Evolutionary conservation across 1,140 invertebrate genomes (phyloP).

Genomic region (Riptortus pedestris): DNA sequence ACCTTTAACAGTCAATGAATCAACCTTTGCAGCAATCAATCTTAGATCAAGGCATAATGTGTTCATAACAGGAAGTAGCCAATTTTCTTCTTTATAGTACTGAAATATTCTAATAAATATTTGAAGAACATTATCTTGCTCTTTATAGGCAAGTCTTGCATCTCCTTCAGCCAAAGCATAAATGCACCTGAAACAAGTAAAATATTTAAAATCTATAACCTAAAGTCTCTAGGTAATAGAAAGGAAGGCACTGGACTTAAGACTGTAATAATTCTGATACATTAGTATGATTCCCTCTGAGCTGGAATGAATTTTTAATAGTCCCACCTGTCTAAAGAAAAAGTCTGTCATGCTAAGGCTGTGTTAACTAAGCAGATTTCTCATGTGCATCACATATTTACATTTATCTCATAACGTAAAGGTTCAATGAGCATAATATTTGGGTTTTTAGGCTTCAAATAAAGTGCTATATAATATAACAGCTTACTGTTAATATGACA

Average conservation of each 20-base stretch:
- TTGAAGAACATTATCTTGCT: slow-evolving; percentile 67
- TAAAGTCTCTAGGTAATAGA: not conserved
- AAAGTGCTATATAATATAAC: no score
- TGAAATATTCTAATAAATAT: slow-evolving; percentile 74
- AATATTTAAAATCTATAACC: not conserved
- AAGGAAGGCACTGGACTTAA: not conserved
- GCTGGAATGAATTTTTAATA: not conserved
- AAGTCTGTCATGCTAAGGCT: no score
- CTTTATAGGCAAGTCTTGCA: slow-evolving; percentile 62
- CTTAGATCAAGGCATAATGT: slow-evolving; percentile 78
- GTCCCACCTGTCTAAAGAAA: not conserved
- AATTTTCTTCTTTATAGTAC: slow-evolving; percentile 88
- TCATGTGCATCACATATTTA: no score
- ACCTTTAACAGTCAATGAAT: slow-evolving; percentile 43
- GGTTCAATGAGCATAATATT: no score
- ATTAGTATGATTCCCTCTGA: not conserved
- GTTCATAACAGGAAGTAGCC: slow-evolving; percentile 86
- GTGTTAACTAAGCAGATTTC: no score
- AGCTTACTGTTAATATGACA: no score
- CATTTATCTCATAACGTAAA: no score
- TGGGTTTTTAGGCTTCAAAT: no score
- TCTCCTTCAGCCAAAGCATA: slow-evolving; percentile 53
- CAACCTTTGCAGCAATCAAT: slow-evolving; percentile 68
- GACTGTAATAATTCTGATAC: not conserved
- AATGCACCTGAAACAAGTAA: slow-evolving; percentile 48